Evolutionary conservation across 2,888 invertebrate species (phyloP).

Genomic region (Aphodius sticticus): DNA sequence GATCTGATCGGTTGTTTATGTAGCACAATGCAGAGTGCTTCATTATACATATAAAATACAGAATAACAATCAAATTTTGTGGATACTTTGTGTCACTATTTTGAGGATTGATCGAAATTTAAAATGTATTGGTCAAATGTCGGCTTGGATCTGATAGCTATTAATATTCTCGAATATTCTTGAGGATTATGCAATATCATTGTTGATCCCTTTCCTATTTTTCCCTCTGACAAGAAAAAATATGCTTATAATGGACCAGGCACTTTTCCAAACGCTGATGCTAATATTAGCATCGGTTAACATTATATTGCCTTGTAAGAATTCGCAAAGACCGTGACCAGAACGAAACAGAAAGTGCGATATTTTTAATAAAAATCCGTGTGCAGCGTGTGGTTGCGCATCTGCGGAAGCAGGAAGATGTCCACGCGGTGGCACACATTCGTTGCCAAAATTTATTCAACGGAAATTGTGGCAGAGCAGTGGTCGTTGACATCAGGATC

Average conservation of each 20-base stretch:
- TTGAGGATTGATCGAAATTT: too few relatives aligned
- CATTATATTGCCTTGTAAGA: neutral
- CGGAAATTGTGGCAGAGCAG: neutral
- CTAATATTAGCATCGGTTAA: neutral
- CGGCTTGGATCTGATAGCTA: neutral
- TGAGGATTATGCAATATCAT: neutral
- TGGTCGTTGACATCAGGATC: conserved; percentile 4
- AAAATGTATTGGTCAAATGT: too few relatives aligned
- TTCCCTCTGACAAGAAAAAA: neutral
- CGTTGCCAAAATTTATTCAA: conserved; percentile 4
- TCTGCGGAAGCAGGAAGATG: neutral
- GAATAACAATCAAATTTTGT: too few relatives aligned
- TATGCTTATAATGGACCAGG: neutral
- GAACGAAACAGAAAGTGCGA: neutral
- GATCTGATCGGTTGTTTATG: too few relatives aligned
- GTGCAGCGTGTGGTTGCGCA: neutral
- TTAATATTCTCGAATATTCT: neutral
- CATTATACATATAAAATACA: too few relatives aligned
- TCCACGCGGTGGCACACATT: neutral
- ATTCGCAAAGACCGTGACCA: neutral
- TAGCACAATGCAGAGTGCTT: too few relatives aligned
- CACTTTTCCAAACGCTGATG: neutral
- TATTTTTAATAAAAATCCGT: conserved; percentile 4
- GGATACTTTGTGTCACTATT: too few relatives aligned
- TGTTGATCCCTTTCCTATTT: neutral